Base-by-base conservation (phyloP, 1,140 invertebrate genomes). In the Cotesia chilonis region DNA sequence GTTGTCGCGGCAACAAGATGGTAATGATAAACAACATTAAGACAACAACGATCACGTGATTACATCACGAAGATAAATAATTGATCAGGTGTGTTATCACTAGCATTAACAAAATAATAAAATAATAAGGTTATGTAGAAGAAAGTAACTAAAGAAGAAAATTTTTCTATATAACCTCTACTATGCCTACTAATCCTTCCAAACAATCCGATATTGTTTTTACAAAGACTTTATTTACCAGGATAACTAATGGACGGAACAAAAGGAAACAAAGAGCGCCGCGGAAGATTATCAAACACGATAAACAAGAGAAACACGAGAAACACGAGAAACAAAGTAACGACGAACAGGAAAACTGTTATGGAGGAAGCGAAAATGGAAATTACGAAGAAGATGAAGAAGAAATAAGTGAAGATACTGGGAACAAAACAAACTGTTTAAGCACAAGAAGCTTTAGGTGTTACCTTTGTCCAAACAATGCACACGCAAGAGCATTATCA, bases 1-100 rank as follows among this genome's bases (percentile, higher is more conserved):
- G 85, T 87, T 81, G 84, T 87, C 81, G 84, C 85, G 82, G 84
- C 85, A 78, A 85, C 85, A 78, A 86, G 85, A 83, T 87, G 85
- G 85, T 87, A 87, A 84, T 78, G 73, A 75, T 79, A 72, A 72
- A 72, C 47, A 59, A 20, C 14, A 47, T 51, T 51, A 37, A 66
- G 57, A 64, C 59, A 60, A 72, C 14, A 72, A 61, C 61, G 73
- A 73, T 51, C 70, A 61, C 59, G 70, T 38, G 60, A 47, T 47
- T 70, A 38, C 61, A 60, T 54, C 60, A 68, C 70, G 74, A 63
- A 35, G 68, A 74, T 77, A 71, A 74, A 57, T 68, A 68, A 59
- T 54, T 63, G 75, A 77, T 77, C 69, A 74, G 75, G 76, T 76
- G 75, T 74, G 75, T 55, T 55, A 55, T 55, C 54, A 55, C 54